These are phyloP conservation scores for Isichthys henryi DNA, from an alignment of 2,113 vertebrate species.

Conservation along the genomic window DNA sequence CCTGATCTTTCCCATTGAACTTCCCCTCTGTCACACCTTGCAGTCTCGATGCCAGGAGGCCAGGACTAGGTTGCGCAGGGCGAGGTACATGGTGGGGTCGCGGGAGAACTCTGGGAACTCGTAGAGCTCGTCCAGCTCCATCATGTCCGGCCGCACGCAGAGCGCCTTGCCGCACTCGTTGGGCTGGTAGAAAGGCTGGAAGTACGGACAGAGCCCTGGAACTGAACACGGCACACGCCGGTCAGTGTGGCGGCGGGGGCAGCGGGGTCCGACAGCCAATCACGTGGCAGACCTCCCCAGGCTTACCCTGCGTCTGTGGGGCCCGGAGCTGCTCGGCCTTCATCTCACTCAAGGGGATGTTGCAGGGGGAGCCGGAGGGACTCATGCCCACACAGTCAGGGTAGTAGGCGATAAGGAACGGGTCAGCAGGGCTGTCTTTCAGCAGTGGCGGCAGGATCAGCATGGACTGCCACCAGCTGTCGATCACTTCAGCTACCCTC, in stretches of 20 bases:
- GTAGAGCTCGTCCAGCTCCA: slow-evolving; percentile 96
- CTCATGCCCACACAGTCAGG: slow-evolving; percentile 99
- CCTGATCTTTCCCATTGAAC: background rate
- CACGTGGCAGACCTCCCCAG: background rate
- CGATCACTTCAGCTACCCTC: slow-evolving; percentile 88
- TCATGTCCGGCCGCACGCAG: slow-evolving; percentile 92
- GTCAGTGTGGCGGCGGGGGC: background rate
- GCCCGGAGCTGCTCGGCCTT: slow-evolving; percentile 71
- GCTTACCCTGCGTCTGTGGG: slow-evolving; percentile 56
- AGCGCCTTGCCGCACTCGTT: slow-evolving; percentile 96
- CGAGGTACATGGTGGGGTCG: slow-evolving; percentile 95
- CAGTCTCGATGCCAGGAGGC: slow-evolving; percentile 87
- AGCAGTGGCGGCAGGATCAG: slow-evolving; percentile 90
- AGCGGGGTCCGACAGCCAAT: background rate
- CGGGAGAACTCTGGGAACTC: slow-evolving; percentile 96
- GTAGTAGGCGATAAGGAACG: slow-evolving; percentile 88
- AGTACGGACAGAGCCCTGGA: slow-evolving; percentile 83
- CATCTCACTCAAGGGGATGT: slow-evolving; percentile 56
- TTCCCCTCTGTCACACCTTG: slow-evolving; percentile 51
- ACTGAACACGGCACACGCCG: slow-evolving; percentile 46
- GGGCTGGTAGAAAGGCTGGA: slow-evolving; percentile 97
- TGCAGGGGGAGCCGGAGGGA: slow-evolving; percentile 76
- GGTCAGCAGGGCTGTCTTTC: slow-evolving; percentile 87
- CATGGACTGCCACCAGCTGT: slow-evolving; percentile 96
- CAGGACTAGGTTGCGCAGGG: slow-evolving; percentile 88